Percentiles rank a stretch among this genome's conserved stretches.
These are phyloP conservation scores for Thereuonema tuberculata DNA, from an alignment of 1,140 invertebrate species.

Conservation along the genomic window DNA sequence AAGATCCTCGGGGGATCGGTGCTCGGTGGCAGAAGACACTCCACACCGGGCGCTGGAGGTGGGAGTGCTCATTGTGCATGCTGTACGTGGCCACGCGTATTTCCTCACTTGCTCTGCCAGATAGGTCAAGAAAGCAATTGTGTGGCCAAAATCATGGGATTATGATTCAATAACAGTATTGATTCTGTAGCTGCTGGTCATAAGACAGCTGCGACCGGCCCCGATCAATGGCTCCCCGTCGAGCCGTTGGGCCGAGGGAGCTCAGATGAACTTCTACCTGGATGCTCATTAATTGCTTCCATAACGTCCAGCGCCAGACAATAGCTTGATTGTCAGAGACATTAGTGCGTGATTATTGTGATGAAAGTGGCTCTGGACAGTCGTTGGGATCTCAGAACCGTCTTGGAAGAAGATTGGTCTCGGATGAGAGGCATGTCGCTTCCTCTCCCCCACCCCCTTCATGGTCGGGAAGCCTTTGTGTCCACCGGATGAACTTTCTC, in stretches of 20 bases:
- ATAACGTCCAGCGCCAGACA: not conserved
- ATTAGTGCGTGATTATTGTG: not conserved
- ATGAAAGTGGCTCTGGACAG: not conserved
- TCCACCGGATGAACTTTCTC: too few relatives aligned
- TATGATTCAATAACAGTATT: not conserved
- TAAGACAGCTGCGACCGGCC: not conserved
- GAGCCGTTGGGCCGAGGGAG: not conserved
- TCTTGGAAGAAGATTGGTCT: too few relatives aligned
- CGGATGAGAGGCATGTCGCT: too few relatives aligned
- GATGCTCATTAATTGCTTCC: not conserved
- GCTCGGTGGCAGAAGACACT: too few relatives aligned
- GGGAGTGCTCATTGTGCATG: too few relatives aligned
- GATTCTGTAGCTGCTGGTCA: not conserved
- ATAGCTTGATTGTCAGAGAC: not conserved
- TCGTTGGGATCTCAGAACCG: not conserved
- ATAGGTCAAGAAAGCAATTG: too few relatives aligned
- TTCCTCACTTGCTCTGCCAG: too few relatives aligned
- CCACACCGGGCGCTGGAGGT: too few relatives aligned
- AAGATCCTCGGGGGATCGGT: too few relatives aligned
- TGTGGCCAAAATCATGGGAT: not conserved
- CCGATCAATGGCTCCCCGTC: not conserved
- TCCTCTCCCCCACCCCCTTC: too few relatives aligned
- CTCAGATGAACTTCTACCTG: not conserved
- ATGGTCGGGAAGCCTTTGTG: too few relatives aligned
- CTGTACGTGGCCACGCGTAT: too few relatives aligned